Evolutionary conservation across 2,888 invertebrate species (phyloP).

Genomic region (Cenopis cana): DNA sequence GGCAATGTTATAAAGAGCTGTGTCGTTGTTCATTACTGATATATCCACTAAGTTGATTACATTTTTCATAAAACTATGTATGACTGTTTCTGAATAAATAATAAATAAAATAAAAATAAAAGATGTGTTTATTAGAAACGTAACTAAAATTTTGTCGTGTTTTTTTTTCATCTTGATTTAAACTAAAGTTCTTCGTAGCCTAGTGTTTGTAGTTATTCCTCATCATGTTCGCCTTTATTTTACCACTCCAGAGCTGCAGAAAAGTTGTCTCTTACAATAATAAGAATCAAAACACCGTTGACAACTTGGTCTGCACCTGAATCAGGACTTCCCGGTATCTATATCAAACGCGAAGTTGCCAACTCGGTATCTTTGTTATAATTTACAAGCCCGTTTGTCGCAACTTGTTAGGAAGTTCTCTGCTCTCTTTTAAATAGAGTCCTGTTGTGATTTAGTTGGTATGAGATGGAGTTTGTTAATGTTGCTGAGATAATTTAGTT

Average conservation of each 20-base stretch:
- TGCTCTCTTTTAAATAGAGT: slow-evolving; percentile 47
- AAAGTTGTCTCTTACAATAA: neutral
- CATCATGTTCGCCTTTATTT: neutral
- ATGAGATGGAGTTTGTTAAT: slow-evolving; percentile 22
- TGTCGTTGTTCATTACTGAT: slow-evolving; percentile 1
- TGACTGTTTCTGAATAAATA: too few relatives aligned
- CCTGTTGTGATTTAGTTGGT: slow-evolving; percentile 38
- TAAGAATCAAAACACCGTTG: neutral
- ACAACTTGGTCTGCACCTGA: slow-evolving; percentile 1
- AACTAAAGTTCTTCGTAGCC: too few relatives aligned
- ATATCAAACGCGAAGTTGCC: slow-evolving; percentile 38
- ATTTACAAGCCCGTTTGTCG: slow-evolving; percentile 59
- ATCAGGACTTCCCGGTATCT: neutral
- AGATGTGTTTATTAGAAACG: too few relatives aligned
- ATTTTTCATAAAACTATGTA: too few relatives aligned
- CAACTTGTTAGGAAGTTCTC: slow-evolving; percentile 61
- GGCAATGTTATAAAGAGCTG: neutral
- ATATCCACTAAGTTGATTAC: too few relatives aligned
- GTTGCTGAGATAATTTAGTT: slow-evolving; percentile 9
- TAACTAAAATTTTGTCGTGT: too few relatives aligned
- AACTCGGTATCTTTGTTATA: slow-evolving; percentile 55
- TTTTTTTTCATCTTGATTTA: too few relatives aligned
- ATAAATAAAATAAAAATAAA: too few relatives aligned
- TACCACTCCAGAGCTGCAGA: neutral
- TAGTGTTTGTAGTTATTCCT: too few relatives aligned